Evolutionary conservation across 2,797 vertebrate genomes (phyloP), one percentile per base, ranked within the genome.

Genomic region (Alca torda): DNA sequence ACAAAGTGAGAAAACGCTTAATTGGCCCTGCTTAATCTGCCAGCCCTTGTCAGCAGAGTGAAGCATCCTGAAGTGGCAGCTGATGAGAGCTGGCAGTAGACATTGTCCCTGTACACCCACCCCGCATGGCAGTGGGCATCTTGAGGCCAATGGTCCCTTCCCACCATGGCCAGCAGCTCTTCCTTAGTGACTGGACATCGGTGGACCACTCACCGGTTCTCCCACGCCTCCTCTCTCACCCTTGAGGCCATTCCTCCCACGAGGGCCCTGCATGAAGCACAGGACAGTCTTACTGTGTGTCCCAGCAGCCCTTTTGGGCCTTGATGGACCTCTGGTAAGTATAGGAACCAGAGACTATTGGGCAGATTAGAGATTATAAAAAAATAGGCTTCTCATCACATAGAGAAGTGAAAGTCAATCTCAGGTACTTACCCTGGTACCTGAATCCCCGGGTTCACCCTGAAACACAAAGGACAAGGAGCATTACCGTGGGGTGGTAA

Each of bases 221-320:
- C 99, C 99, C 0, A 54, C 9, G 26, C 98, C 98, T 88, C 99
- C 99, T 95, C 97, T 98, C 95, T 99, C 98, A 87, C 99, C 99
- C 96, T 99, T 99, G 61, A 91, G 54, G 64, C 99, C 99, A 8
- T 86, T 97, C 84, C 98, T 99, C 50, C 99, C 99, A 51, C 98
- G 98, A 69, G 98, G 98, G 76, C 99, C 99, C 99, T 99, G 97
- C 33, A 79, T 0, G 59, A 67, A 78, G 61, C 56, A 97, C 51
- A 84, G 43, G 2, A 89, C 11, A 50, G 0, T 37, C 48, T 70
- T 39, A 94, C 10, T 8, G 41, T 16, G 3, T 19, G 57, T 65
- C 46, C 56, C 37, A 74, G 33, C 7, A 41, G 57, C 33, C 19
- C 10, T 87, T 79, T 15, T 1, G 17, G 57, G 16, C 61, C 43